Evolutionary conservation across 2,797 vertebrate species (phyloP).

Genomic region (Paguma larvata): DNA sequence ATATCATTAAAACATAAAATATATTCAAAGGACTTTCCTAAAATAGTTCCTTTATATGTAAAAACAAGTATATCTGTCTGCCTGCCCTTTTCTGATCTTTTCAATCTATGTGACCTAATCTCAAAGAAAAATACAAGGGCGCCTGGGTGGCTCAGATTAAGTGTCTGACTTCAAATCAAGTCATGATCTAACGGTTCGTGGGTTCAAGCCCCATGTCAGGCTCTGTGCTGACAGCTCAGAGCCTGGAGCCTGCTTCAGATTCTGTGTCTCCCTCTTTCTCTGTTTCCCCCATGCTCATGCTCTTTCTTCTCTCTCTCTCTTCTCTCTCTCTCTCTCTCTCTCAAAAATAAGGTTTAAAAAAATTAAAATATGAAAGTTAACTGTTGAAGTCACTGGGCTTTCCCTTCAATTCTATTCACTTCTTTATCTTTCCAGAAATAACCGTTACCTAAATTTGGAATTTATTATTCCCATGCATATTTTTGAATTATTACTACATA

Average conservation of each 20-base stretch:
- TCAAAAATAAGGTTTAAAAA: no score
- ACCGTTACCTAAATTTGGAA: not conserved
- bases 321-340: no score
- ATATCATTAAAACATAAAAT: slow-evolving; percentile 15
- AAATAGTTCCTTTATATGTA: not conserved
- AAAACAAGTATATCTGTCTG: not conserved
- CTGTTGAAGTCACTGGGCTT: not conserved
- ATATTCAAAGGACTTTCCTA: not conserved
- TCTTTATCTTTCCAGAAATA: slow-evolving; percentile 31
- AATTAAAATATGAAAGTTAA: not conserved
- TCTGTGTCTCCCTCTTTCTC: no score
- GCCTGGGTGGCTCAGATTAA: no score
- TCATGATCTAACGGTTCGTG: no score
- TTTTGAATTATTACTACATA: slow-evolving; percentile 3
- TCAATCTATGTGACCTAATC: not conserved
- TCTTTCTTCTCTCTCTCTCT: no score
- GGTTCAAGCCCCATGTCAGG: no score
- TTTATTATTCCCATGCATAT: not conserved
- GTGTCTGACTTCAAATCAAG: no score
- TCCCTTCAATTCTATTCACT: not conserved
- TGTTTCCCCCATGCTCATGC: no score
- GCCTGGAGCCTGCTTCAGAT: no score
- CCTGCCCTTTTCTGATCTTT: not conserved
- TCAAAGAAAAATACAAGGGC: not conserved
- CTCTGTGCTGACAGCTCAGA: no score